Evolutionary conservation across 2,888 invertebrate species (phyloP), one percentile per base, ranked within the genome.

Genomic region (Philopedon plagiatum): DNA sequence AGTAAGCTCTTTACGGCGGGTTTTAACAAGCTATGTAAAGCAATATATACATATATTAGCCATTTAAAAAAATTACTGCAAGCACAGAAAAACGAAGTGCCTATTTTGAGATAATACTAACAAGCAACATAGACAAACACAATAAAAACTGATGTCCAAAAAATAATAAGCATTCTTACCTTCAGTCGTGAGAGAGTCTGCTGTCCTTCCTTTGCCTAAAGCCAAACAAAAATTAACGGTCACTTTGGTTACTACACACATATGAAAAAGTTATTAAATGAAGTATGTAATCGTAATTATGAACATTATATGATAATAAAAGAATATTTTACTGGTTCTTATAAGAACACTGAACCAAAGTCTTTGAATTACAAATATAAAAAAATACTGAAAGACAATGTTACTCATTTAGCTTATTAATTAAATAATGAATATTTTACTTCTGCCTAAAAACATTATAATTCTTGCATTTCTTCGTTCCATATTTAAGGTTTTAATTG

Each of bases 151-250:
- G 69, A 73, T 44, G 32, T 60, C 65, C 72, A 61, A 71, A 75
- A 62, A 66, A 66, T 66, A 61, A 64, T 71, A 75, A 71, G 78
- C 66, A 23, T 76, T 80, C 90, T 90, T 90, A 91, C 91, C 91
- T 91, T 91, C 91, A 76, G 91, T 90, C 78, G 91, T 89, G 81
- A 91, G 88, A 81, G 90, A 88, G 86, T 91, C 91, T 83, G 90
- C 88, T 84, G 91, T 89, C 85, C 91, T 89, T 86, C 90, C 89
- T 86, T 91, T 91, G 87, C 91, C 91, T 91, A 77, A 70, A 89
- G 84, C 86, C 83, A 83, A 83, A 79, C 83, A 83, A 84, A 82
- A 82, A 81, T 78, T 81, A 82, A 82, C 79, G 62, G 46, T 83
- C 82, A 83, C 82, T 81, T 81, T 78, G 79, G 80, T 81, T 81